Evolutionary conservation across 2,113 vertebrate species (phyloP).

Genomic region (Glaucomys volans): DNA sequence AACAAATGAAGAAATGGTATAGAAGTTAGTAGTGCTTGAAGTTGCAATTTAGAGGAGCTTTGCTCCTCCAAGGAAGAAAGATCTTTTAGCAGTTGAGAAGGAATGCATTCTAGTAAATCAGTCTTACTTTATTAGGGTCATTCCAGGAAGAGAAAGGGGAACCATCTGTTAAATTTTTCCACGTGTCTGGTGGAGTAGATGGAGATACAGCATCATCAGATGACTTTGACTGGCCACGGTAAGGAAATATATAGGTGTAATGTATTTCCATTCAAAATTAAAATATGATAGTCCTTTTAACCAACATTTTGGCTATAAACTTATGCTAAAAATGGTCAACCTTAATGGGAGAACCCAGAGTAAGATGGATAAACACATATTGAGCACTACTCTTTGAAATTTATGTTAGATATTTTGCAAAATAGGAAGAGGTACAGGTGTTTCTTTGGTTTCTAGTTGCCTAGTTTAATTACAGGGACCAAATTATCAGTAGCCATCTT

Average conservation of each 20-base stretch:
- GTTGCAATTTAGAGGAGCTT: not conserved
- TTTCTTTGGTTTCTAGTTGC: not conserved
- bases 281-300: not conserved
- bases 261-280: slow-evolving; percentile 40
- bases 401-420: not conserved
- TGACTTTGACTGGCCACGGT: slow-evolving; percentile 98
- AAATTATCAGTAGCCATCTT: not conserved
- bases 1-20: too few species aligned
- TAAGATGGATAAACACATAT: not conserved
- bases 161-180: slow-evolving; percentile 90
- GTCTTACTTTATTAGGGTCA: slow-evolving; percentile 87
- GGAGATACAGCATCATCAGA: slow-evolving; percentile 94
- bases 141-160: slow-evolving; percentile 92
- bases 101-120: not conserved
- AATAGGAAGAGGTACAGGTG: not conserved
- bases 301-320: slow-evolving; percentile 29
- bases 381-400: not conserved
- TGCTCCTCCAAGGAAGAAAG: not conserved
- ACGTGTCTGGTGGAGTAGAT: slow-evolving; percentile 93
- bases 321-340: not conserved
- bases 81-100: not conserved
- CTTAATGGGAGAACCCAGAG: slow-evolving; percentile 25
- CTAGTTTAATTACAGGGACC: not conserved
- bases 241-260: slow-evolving; percentile 24
- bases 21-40: not conserved